phyloP scores from a whole-genome alignment of 2,888 invertebrate genomes.

The Drosophila emarginata region DNA sequence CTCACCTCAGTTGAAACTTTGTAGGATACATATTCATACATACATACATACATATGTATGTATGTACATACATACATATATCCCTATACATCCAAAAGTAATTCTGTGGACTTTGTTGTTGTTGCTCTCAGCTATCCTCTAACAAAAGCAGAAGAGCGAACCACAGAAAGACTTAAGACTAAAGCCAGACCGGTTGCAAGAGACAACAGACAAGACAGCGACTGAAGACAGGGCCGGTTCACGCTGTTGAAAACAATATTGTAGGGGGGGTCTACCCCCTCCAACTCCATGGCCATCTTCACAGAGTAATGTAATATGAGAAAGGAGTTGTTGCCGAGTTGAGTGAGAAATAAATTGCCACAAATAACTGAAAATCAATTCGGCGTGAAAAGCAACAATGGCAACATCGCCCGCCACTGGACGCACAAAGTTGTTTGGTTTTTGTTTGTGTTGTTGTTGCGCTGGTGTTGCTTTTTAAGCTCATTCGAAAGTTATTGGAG shows the following conservation, averaged over 20 bases:
- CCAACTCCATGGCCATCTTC: not conserved
- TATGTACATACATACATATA: not conserved
- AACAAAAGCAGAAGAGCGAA: constrained; percentile 25
- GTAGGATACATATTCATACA: not conserved
- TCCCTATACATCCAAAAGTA: not conserved
- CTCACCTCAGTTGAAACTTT: not conserved
- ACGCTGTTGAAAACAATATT: not conserved
- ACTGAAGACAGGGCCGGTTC: constrained; percentile 32
- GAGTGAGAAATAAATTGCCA: constrained; percentile 55
- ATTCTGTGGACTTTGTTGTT: not conserved
- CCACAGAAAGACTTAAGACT: constrained; percentile 1
- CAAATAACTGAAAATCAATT: constrained; percentile 77
- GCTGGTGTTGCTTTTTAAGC: constrained; percentile 48
- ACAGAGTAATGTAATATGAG: constrained; percentile 34
- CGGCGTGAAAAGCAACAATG: constrained; percentile 65
- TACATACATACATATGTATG: not conserved
- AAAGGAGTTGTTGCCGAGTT: constrained; percentile 30
- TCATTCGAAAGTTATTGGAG: constrained; percentile 68
- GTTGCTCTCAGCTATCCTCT: constrained; percentile 6
- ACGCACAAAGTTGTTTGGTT: constrained; percentile 23
- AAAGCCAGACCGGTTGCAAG: constrained; percentile 30
- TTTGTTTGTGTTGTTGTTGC: constrained; percentile 20
- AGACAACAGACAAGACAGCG: constrained; percentile 2
- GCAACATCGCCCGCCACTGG: constrained; percentile 35
- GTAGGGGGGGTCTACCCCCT: too few species aligned